Evolutionary conservation across 2,888 invertebrate genomes (phyloP).

Genomic region (Erebia epiphron): DNA sequence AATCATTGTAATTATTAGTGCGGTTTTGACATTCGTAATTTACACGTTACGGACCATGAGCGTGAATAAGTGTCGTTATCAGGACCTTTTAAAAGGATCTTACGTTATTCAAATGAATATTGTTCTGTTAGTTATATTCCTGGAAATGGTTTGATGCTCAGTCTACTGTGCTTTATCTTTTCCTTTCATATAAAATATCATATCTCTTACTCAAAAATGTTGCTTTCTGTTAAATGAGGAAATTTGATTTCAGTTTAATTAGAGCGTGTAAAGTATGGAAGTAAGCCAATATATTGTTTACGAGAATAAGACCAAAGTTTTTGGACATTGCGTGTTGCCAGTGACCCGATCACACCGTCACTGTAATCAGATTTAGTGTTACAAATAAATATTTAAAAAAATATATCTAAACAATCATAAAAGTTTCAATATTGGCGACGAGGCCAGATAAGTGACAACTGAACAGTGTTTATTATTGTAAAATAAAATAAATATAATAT

Average conservation of each 20-base stretch:
- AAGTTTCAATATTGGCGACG: too few relatives aligned
- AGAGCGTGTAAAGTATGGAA: not conserved
- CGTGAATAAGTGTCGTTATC: slow-evolving; percentile 62
- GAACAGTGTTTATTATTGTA: too few relatives aligned
- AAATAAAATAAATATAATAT: too few relatives aligned
- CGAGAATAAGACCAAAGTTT: too few relatives aligned
- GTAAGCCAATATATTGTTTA: not conserved
- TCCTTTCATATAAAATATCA: not conserved
- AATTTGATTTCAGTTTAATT: not conserved
- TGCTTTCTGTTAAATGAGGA: not conserved
- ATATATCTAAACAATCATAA: too few relatives aligned
- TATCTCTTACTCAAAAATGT: too few relatives aligned
- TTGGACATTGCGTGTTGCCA: too few relatives aligned
- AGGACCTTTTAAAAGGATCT: slow-evolving; percentile 58
- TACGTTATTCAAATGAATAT: slow-evolving; percentile 65
- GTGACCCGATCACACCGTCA: too few relatives aligned
- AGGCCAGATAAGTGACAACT: too few relatives aligned
- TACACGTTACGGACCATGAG: slow-evolving; percentile 60
- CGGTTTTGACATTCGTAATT: slow-evolving; percentile 64
- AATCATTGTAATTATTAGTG: slow-evolving; percentile 62
- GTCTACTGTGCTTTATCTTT: slow-evolving; percentile 13
- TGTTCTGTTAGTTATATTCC: slow-evolving; percentile 50
- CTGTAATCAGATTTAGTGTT: too few relatives aligned
- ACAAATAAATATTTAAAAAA: too few relatives aligned
- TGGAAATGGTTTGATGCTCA: slow-evolving; percentile 26